Evolutionary conservation across 2,797 vertebrate species (phyloP).

Genomic region (Acrocephalus scirpaceus): DNA sequence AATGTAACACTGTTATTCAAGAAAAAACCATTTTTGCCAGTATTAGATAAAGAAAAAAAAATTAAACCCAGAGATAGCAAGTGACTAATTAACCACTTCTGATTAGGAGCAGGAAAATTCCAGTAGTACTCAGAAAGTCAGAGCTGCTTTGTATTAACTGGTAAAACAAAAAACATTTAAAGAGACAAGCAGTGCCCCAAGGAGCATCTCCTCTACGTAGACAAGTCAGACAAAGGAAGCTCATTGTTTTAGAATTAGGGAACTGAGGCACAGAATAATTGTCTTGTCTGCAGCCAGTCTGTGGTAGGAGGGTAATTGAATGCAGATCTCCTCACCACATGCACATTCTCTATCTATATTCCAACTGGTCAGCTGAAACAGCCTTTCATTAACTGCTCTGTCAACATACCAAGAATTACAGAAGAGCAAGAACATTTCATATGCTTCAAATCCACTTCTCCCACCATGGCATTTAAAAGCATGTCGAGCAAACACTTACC

Average conservation of each 20-base stretch:
- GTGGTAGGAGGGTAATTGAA: slow-evolving; percentile 34
- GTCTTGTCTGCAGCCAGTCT: slow-evolving; percentile 44
- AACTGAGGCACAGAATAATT: slow-evolving; percentile 46
- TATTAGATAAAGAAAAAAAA: slow-evolving; percentile 9
- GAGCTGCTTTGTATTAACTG: background rate
- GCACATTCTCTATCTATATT: slow-evolving; percentile 31
- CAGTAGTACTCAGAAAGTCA: background rate
- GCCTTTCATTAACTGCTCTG: slow-evolving; percentile 57
- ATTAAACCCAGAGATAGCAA: background rate
- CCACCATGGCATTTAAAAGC: slow-evolving; percentile 8
- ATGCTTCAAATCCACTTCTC: slow-evolving; percentile 16
- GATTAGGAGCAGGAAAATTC: background rate
- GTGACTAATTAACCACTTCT: slow-evolving; percentile 8
- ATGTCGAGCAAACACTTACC: background rate
- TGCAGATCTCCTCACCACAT: slow-evolving; percentile 48
- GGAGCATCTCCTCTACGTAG: background rate
- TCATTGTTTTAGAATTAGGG: slow-evolving; percentile 50
- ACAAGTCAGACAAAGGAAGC: slow-evolving; percentile 20
- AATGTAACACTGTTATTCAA: background rate
- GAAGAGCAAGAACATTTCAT: background rate
- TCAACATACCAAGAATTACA: slow-evolving; percentile 58
- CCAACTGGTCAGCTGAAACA: slow-evolving; percentile 55
- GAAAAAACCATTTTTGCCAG: background rate
- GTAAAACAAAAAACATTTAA: slow-evolving; percentile 3
- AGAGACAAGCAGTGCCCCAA: background rate